Evolutionary conservation across 2,888 invertebrate genomes (phyloP), one percentile per base, ranked within the genome.

Genomic region (Zygaena filipendulae): DNA sequence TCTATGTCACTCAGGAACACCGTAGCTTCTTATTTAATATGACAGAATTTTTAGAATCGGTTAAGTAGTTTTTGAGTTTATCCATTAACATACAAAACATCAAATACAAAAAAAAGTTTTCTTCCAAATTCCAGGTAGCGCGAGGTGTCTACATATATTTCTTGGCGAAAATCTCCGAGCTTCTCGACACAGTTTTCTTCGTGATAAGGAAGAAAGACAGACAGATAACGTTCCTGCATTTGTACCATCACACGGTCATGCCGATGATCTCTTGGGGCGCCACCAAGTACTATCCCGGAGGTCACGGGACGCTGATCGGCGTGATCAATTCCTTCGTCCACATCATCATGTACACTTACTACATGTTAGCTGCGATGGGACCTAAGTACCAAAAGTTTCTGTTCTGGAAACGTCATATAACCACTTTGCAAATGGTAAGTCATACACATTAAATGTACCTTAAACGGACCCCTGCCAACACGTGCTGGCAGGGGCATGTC

Each of bases 211-310:
- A 97, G 77, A 96, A 95, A 53, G 87, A 92, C 40, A 85, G 86
- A 4, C 96, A 97, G 71, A 87, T 96, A 27, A 90, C 92, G 1
- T 92, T 93, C 59, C 84, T 97, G 29, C 96, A 97, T 54, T 84
- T 96, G 48, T 95, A 95, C 56, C 97, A 97, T 61, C 96, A 97
- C 58, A 92, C 94, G 0, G 91, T 94, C 23, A 97, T 97, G 96
- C 95, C 95, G 2, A 84, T 94, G 83, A 88, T 92, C 48, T 91
- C 92, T 28, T 97, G 96, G 96, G 93, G 92, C 23, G 91, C 90
- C 8, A 91, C 93, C 8, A 94, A 94, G 64, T 96, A 92, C 59
- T 90, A 85, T 53, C 85, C 86, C 31, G 93, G 93, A 27, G 94
- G 93, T 0, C 96, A 97, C 63, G 94, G 94, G 13, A 94, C 95